phyloP scores from a whole-genome alignment of 92 coral and sea anemone species.

The Parazoanthus darwini region DNA sequence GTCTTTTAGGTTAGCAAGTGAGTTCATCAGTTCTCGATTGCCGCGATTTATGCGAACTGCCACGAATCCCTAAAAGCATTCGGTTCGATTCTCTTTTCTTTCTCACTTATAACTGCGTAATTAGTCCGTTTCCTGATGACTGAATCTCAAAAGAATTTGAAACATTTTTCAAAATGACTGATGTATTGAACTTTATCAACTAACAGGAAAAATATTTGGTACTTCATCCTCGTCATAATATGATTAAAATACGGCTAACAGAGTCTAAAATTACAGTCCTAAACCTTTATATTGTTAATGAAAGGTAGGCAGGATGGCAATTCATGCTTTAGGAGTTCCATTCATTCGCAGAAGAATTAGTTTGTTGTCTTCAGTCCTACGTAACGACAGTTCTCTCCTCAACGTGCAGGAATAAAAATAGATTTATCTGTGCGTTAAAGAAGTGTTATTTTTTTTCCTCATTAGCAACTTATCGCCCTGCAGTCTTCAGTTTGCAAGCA shows the following conservation, averaged over 20 bases:
- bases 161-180: background rate
- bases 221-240: background rate
- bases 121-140: background rate
- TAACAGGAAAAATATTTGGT: too few relatives aligned
- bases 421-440: conserved; percentile 41
- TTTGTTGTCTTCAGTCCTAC: background rate
- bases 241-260: background rate
- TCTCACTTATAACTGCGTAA: too few relatives aligned
- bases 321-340: background rate
- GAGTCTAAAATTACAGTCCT: too few relatives aligned
- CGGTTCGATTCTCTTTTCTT: background rate
- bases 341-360: background rate
- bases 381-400: background rate
- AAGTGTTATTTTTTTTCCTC: background rate
- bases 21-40: background rate
- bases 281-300: too few relatives aligned
- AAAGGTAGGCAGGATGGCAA: background rate
- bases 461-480: background rate
- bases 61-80: background rate
- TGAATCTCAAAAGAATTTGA: background rate
- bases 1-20: background rate
- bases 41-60: background rate
- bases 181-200: background rate
- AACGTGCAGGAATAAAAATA: background rate
- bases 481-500: background rate